Evolutionary conservation across 2,797 vertebrate genomes (phyloP).

Genomic region (Enteromius fasciolatus): DNA sequence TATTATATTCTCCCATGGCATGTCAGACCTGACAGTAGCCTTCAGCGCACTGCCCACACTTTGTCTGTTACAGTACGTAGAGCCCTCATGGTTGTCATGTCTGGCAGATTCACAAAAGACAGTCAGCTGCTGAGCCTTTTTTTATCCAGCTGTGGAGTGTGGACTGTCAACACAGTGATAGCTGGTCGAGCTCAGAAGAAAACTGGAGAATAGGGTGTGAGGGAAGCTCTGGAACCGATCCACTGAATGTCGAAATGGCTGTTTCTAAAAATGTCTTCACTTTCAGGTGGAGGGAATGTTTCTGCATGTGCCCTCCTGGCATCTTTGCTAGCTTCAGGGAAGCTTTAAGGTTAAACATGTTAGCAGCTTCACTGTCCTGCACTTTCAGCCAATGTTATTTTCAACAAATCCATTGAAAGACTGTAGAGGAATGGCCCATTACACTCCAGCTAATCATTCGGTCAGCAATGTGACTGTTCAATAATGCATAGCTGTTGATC

Average conservation of each 20-base stretch:
- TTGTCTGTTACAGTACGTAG: constrained; percentile 11
- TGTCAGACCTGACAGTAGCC: background rate
- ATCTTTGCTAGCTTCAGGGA: constrained; percentile 35
- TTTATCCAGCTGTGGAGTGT: constrained; percentile 49
- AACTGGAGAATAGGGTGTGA: constrained; percentile 41
- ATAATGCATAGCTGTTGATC: constrained; percentile 72
- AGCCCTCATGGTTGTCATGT: constrained; percentile 29
- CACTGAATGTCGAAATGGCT: constrained; percentile 31
- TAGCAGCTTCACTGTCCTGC: background rate
- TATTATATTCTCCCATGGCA: constrained; percentile 9
- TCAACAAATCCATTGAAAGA: background rate
- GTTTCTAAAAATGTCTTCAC: constrained; percentile 33
- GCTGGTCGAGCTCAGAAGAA: constrained; percentile 28
- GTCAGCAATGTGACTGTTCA: constrained; percentile 54
- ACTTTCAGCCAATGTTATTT: constrained; percentile 16
- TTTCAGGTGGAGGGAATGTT: constrained; percentile 19
- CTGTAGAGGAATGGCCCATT: constrained; percentile 19
- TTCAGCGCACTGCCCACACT: constrained; percentile 24
- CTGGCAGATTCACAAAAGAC: constrained; percentile 48
- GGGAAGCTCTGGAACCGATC: constrained; percentile 45
- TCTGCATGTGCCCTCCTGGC: constrained; percentile 47
- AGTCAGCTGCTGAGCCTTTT: constrained; percentile 43
- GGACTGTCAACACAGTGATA: constrained; percentile 40
- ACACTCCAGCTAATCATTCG: constrained; percentile 31
- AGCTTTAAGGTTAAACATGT: background rate